Evolutionary conservation across 1,140 invertebrate species (phyloP), one percentile per base, ranked within the genome.

Genomic region (Brachionus asplanchnoidis): DNA sequence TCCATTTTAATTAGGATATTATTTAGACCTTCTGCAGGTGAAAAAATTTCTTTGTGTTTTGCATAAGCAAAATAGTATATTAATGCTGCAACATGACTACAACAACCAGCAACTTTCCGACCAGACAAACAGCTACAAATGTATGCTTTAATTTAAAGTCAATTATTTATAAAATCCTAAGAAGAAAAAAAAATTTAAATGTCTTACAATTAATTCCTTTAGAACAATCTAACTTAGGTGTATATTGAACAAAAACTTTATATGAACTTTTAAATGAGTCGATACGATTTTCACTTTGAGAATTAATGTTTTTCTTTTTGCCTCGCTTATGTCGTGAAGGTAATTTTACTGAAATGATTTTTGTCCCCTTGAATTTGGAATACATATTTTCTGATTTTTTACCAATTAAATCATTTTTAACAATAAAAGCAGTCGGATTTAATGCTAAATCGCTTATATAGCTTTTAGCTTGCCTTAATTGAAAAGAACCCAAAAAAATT

Each of bases 221-320:
- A 17, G 68, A 40, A 42, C 12, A 40, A 17, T 32, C n/a, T 73
- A 73, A 36, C n/a, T 40, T 40, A 36, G 68, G 68, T 40, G 11
- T 73, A 73, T 73, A 73, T 73, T 73, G 68, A 73, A 73, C 32
- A 73, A 73, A 73, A 42, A 73, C 68, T 73, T 42, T 73, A 42
- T 73, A 73, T 20, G 68, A 9, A 73, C n/a, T 73, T 73, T 42
- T 73, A 20, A 73, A 73, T 40, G 68, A 14, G 14, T 40, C 40
- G 36, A 73, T 73, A 42, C 9, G 7, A 40, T 73, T 42, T 73
- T 73, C 40, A 40, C 17, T 20, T 42, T 40, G 17, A 44, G 68
- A 40, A 40, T n/a, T 36, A 0, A 20, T 42, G 40, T 20, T 20
- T 42, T 73, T 73, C 40, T 73, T 73, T 73, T 42, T 73, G 68